Evolutionary conservation across 2,113 vertebrate species (phyloP), one percentile per base, ranked within the genome.

Genomic region (Gracilinanus agilis): DNA sequence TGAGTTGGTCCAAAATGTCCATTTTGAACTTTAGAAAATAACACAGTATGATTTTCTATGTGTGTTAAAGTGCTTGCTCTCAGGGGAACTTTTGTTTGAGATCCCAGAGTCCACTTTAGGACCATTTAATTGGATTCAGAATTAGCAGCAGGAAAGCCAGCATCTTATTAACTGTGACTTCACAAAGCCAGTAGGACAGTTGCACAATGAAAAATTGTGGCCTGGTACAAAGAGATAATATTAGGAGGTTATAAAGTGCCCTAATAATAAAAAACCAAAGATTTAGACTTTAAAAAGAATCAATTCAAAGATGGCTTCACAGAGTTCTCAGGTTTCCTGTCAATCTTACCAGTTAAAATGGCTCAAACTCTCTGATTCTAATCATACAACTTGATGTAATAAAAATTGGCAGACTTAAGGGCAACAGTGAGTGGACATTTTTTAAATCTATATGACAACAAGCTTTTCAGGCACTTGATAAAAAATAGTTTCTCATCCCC

Each of bases 81-180:
- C 95, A 93, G 53, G 23, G 25, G 96, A 91, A 94, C 24, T 44
- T 90, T 94, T 93, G 9, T 91, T 91, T 96, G 54, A 93, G 40
- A 49, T 89, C 54, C 53, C 49, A 55, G 55, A 55, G 61, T 96
- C 3, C 67, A 96, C 11, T 92, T 97, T 44, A 93, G 49, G 96
- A 95, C 96, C 90, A 91, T 89, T 96, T 97, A 97, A 95, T n/a
- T 94, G 75, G 95, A 96, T 96, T 96, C 88, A 97, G 90, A 96
- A 95, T 93, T 96, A 96, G 54, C 75, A 94, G 90, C 83, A 92
- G 24, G 53, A 93, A 96, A 93, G 25, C 29, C 23, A 95, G 55
- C 8, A 93, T 95, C 75, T 95, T 96, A 95, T 97, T 96, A 95
- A 90, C 88, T 90, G 12, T 92, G 95, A 95, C 94, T 94, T 54